Conservation (phyloP, 2,888 invertebrate genomes). For the Agriopis aurantiaria region DNA sequence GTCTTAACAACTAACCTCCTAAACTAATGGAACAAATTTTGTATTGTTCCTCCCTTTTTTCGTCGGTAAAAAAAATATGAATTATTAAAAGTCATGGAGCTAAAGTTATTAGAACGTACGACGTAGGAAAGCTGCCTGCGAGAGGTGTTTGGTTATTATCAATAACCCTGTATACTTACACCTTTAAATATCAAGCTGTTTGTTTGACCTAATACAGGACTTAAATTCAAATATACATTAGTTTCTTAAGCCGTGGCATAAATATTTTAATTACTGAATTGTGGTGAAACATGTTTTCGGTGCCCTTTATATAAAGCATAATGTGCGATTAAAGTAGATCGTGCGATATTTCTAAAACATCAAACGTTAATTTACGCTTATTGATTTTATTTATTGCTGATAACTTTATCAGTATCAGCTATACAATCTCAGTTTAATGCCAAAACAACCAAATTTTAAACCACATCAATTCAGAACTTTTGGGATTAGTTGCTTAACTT, state of each 20-base stretch:
- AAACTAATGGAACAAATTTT: no score
- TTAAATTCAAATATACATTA: neutral
- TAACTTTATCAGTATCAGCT: conserved; percentile 16
- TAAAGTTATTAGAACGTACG: no score
- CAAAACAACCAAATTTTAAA: conserved; percentile 1
- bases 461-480: no score
- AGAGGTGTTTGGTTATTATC: no score
- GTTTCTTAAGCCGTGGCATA: conserved; percentile 17
- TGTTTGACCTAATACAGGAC: neutral
- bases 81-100: no score
- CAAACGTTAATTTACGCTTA: conserved; percentile 28
- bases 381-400: conserved; percentile 24
- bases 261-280: conserved; percentile 25
- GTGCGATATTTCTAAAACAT: conserved; percentile 30
- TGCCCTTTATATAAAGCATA: conserved; percentile 6
- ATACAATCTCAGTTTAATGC: conserved; percentile 8
- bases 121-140: no score
- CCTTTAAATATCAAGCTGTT: conserved; percentile 23
- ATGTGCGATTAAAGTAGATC: conserved; percentile 17
- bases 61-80: no score
- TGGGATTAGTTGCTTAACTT: no score
- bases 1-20: no score
- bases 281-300: conserved; percentile 22
- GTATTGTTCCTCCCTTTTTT: no score
- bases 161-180: neutral